Evolutionary conservation across 2,113 vertebrate species (phyloP).

Genomic region (Myiagra hebetior): DNA sequence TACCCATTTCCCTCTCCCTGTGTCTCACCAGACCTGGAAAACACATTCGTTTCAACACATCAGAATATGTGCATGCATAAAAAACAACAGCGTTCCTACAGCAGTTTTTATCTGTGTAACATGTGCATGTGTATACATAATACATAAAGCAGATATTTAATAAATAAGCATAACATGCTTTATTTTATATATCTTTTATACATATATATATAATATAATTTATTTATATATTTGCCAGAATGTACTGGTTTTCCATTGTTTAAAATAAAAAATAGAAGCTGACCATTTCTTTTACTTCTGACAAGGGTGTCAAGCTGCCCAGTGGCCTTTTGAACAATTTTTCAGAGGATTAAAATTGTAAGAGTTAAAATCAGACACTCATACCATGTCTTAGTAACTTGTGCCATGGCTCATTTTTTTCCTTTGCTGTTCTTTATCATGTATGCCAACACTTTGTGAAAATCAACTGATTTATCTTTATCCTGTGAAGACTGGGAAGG

Average conservation of each 20-base stretch:
- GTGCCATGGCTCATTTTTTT: neutral
- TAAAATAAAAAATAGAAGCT: neutral
- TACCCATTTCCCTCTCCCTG: neutral
- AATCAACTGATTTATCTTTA: neutral
- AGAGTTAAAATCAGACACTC: neutral
- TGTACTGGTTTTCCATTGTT: neutral
- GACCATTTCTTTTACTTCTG: neutral
- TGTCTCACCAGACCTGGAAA: neutral
- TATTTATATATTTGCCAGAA: neutral
- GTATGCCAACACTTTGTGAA: neutral
- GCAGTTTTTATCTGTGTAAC: neutral
- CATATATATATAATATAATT: neutral
- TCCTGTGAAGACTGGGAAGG: neutral
- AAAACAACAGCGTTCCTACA: neutral
- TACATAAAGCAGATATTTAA: neutral
- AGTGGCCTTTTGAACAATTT: neutral
- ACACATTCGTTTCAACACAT: neutral
- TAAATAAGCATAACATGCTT: neutral
- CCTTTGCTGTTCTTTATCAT: neutral
- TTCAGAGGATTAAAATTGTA: neutral
- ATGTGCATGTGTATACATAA: neutral
- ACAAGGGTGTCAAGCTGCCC: neutral
- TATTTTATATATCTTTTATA: neutral
- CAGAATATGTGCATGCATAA: too few relatives aligned
- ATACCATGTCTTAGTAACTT: neutral